phyloP scores from a whole-genome alignment of 1,140 invertebrate genomes.

The Drosophila trapezifrons region DNA sequence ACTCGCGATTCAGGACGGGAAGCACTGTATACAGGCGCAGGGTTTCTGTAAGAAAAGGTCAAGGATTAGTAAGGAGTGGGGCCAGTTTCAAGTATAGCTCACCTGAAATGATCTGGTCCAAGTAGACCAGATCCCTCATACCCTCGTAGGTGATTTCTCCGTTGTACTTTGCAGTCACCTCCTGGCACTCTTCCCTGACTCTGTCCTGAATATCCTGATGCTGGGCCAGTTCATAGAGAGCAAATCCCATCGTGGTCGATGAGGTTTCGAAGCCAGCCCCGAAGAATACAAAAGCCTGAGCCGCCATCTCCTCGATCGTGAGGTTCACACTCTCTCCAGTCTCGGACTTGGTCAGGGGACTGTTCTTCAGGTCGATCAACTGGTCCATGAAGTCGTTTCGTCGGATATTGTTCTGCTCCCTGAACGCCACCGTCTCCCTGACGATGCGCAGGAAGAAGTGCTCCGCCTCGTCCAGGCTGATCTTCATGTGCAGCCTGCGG shows the following conservation, averaged over 20 bases:
- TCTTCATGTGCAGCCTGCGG: conserved; percentile 63
- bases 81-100: not conserved
- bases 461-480: conserved; percentile 83
- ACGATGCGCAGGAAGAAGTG: conserved; percentile 85
- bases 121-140: conserved; percentile 85
- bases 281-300: conserved; percentile 86
- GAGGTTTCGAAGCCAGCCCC: conserved; percentile 88
- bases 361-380: conserved; percentile 85
- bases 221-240: conserved; percentile 85
- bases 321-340: conserved; percentile 56
- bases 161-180: conserved; percentile 78
- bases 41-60: conserved; percentile 51
- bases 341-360: conserved; percentile 69
- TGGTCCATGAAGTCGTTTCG: conserved; percentile 87
- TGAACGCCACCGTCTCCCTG: conserved; percentile 84
- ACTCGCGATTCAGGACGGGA: conserved; percentile 84
- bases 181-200: conserved; percentile 85
- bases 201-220: conserved; percentile 86
- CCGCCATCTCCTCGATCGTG: conserved; percentile 81
- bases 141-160: conserved; percentile 85
- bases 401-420: conserved; percentile 84
- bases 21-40: conserved; percentile 76
- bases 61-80: accelerated
- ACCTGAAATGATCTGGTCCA: conserved; percentile 85
- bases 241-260: conserved; percentile 85